Conservation (phyloP, 2,888 invertebrate genomes). For the Hypomecis punctinalis region DNA sequence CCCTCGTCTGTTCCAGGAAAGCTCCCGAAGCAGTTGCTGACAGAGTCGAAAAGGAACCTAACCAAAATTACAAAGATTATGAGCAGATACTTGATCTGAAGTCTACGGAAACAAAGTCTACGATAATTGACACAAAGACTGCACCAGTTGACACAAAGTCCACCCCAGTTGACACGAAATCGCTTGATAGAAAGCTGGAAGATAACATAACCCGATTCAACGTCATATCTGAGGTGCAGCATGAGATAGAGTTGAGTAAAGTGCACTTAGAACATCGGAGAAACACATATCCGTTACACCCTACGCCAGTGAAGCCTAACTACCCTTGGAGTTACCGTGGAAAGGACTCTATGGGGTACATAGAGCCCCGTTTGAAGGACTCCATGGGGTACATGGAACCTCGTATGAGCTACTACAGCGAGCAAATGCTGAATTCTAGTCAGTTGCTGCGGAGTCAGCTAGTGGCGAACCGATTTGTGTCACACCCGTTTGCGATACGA, state of each 20-base stretch:
- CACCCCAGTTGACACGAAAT: not conserved
- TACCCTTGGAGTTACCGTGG: conserved; percentile 64
- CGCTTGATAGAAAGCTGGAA: conserved; percentile 8
- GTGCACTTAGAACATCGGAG: conserved; percentile 64
- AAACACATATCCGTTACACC: conserved; percentile 72
- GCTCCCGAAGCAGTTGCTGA: conserved; percentile 20
- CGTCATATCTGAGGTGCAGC: conserved; percentile 57
- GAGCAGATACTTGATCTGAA: conserved; percentile 1
- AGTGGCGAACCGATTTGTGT: conserved; percentile 64
- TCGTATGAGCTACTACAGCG: conserved; percentile 69
- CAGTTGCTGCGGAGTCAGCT: conserved; percentile 70
- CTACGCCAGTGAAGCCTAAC: conserved; percentile 68
- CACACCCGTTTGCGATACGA: conserved; percentile 65
- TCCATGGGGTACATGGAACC: conserved; percentile 53
- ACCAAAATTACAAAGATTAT: conserved; percentile 26
- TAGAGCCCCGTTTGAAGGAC: conserved; percentile 60
- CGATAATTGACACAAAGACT: conserved; percentile 3
- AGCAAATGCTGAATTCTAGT: conserved; percentile 66
- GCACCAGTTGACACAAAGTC: conserved; percentile 1
- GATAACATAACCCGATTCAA: conserved; percentile 54
- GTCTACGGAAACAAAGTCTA: not conserved
- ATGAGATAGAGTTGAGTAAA: conserved; percentile 59
- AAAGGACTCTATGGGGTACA: conserved; percentile 55
- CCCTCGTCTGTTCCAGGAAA: conserved; percentile 53
- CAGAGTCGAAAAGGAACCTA: conserved; percentile 4